phyloP scores from a whole-genome alignment of 2,113 vertebrate genomes.

The Engraulis encrasicolus region DNA sequence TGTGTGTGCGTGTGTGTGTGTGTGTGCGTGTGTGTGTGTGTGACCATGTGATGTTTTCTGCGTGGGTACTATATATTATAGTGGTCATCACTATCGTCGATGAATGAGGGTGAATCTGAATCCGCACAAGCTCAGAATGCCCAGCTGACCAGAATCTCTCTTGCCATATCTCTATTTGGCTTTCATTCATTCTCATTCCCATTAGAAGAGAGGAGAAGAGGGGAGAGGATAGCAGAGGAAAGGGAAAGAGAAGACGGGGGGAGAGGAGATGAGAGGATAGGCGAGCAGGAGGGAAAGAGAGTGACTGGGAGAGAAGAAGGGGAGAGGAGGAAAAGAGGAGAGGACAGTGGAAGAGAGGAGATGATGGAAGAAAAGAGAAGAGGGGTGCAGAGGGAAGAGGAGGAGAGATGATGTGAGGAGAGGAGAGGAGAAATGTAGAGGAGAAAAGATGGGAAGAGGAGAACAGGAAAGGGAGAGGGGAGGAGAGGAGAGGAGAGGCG shows the following conservation, averaged over 20 bases:
- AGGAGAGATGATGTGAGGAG: not conserved
- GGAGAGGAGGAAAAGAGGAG: no score
- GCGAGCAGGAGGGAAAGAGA: no score
- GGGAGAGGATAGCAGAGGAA: not conserved
- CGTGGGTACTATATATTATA: not conserved
- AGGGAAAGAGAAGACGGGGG: not conserved
- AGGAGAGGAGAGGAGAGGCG: no score
- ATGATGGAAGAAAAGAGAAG: not conserved
- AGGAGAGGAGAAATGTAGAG: not conserved
- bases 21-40: not conserved
- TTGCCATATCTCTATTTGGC: not conserved
- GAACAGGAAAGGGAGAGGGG: no score
- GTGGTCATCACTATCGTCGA: slow-evolving; percentile 21
- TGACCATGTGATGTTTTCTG: not conserved
- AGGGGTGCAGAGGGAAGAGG: not conserved
- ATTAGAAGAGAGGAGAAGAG: not conserved
- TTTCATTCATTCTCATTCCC: not conserved
- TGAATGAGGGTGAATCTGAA: not conserved
- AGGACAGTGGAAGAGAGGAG: no score
- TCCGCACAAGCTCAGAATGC: not conserved
- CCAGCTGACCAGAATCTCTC: not conserved
- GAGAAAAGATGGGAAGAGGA: not conserved
- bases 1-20: not conserved
- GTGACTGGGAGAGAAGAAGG: no score
- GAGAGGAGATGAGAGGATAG: not conserved